Evolutionary conservation across 1,140 invertebrate genomes (phyloP), one percentile per base, ranked within the genome.

Genomic region (Coboldia fuscipes): DNA sequence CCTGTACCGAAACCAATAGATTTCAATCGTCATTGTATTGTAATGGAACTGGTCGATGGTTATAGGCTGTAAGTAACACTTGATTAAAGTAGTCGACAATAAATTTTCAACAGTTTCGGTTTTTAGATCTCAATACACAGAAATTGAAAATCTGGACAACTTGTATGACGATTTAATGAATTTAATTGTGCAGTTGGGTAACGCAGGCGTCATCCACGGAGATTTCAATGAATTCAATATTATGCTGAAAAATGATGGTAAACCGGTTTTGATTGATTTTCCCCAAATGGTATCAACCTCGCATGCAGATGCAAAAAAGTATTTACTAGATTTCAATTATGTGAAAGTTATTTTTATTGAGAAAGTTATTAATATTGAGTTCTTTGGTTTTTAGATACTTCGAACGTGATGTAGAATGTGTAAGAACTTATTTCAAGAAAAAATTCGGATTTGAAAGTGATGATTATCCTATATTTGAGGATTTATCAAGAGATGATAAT

Each of bases 201-300:
- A 89, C 57, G 74, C 79, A 53, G 94, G 96, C 1, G 81, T 99
- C 1, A 97, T 99, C 47, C 94, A 99, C 57, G 84, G 92, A 3
- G 94, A 99, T 64, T 97, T 97, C 45, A 99, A 99, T 56, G 96
- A 99, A 62, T 99, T 99, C 53, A 99, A 97, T 54, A 72, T 97
- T 30, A 88, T 97, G 70, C 59, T 97, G 1, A 70, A 71, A 18
- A 70, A 84, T 45, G 70, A 79, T 0, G 76, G 75, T 20, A 72
- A 75, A 37, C 74, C 93, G 0, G 63, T 92, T 28, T 61, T 99
- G 35, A 97, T 98, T 48, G 96, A 99, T 66, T 98, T 99, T 57
- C 94, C 96, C 2, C 94, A 99, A 64, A 98, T 99, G 93, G 70
- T 99, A 27, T 96, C 90, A 5, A 94, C 78, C 0, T 74, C 73